Evolutionary conservation across 2,888 invertebrate species (phyloP).

Genomic region (Parnassius glacialis): DNA sequence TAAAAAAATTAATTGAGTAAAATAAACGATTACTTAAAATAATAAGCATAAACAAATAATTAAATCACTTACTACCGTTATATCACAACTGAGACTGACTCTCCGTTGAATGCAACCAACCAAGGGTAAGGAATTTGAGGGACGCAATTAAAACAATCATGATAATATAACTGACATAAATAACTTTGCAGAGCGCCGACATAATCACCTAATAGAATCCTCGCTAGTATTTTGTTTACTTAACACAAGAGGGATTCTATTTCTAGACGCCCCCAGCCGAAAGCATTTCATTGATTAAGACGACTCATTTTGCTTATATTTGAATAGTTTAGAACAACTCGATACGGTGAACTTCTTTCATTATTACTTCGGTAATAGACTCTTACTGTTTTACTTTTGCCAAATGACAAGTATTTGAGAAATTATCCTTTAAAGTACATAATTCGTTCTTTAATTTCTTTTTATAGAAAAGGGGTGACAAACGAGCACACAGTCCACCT

Average conservation of each 20-base stretch:
- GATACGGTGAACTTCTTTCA: neutral
- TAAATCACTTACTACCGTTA: neutral
- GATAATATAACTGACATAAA: neutral
- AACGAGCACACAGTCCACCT: too few relatives aligned
- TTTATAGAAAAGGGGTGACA: too few relatives aligned
- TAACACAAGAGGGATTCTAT: neutral
- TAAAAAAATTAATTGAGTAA: too few relatives aligned
- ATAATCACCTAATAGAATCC: constrained; percentile 1
- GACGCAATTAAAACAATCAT: neutral
- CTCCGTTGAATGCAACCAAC: neutral
- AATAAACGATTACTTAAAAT: too few relatives aligned
- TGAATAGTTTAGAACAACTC: neutral
- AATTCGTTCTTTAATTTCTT: too few relatives aligned
- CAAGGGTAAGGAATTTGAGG: constrained; percentile 1
- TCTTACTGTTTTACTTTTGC: too few relatives aligned
- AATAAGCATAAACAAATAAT: neutral
- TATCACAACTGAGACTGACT: too few relatives aligned
- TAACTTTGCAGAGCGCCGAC: neutral
- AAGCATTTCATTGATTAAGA: constrained; percentile 7
- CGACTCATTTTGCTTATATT: neutral
- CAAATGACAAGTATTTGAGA: too few relatives aligned
- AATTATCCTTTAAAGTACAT: too few relatives aligned
- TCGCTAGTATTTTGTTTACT: neutral
- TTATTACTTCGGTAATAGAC: too few relatives aligned
- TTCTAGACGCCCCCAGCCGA: constrained; percentile 2